Percentiles rank a stretch among this genome's conserved stretches.
Evolutionary conservation across 2,797 vertebrate genomes (phyloP).

Genomic region (Myotis vivesi): DNA sequence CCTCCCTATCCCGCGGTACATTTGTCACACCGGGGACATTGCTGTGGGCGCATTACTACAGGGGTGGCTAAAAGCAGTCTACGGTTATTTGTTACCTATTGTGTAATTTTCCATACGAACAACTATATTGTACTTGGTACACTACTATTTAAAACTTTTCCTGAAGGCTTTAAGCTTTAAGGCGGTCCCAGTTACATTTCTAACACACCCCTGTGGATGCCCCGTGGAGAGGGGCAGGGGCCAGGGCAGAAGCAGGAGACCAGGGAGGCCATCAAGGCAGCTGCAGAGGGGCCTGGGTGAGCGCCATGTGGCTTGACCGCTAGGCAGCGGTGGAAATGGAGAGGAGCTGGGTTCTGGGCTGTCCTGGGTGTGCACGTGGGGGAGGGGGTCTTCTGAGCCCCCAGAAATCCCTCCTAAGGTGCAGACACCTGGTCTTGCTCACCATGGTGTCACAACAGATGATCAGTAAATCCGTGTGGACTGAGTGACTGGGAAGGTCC

Average conservation of each 20-base stretch:
- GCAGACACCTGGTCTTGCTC: neutral
- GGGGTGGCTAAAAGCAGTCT: no score
- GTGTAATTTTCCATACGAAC: no score
- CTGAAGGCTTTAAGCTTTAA: neutral
- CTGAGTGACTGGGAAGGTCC: neutral
- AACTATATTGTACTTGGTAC: no score
- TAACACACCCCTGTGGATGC: neutral
- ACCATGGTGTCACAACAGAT: rapidly evolving
- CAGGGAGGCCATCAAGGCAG: neutral
- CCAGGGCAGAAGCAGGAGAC: no score
- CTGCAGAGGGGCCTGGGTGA: rapidly evolving
- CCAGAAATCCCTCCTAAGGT: neutral
- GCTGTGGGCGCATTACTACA: neutral
- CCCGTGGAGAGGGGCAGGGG: neutral
- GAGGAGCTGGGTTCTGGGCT: no score
- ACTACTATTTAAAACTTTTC: neutral
- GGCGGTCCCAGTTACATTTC: neutral
- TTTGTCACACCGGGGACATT: neutral
- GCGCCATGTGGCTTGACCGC: neutral
- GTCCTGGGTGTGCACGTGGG: no score
- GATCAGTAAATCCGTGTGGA: neutral
- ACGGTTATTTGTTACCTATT: no score
- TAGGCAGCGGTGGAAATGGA: rapidly evolving
- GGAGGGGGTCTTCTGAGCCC: neutral
- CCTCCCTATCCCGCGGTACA: rapidly evolving